These are phyloP conservation scores for Drosophila setifemur DNA, from an alignment of 1,140 invertebrate species.

Conservation along the genomic window DNA sequence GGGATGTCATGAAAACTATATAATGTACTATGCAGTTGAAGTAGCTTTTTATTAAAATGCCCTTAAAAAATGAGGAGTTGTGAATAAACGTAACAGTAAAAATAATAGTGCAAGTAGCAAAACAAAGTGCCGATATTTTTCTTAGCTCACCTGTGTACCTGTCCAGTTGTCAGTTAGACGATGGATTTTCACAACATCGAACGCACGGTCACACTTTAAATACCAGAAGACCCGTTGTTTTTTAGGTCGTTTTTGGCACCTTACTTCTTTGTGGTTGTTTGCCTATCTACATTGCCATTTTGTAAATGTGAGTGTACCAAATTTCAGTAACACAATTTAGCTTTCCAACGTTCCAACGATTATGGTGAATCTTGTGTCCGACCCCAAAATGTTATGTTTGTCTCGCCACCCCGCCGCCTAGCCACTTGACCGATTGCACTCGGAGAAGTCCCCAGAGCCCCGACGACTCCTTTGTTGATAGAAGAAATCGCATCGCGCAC, in stretches of 20 bases:
- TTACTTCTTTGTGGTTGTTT: constrained; percentile 36
- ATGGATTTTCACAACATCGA: not conserved
- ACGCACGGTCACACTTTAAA: constrained; percentile 21
- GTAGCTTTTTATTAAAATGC: too few relatives aligned
- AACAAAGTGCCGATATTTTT: too few relatives aligned
- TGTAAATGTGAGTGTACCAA: constrained; percentile 48
- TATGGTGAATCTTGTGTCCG: constrained; percentile 9
- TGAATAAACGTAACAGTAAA: too few relatives aligned
- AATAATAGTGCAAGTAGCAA: too few relatives aligned
- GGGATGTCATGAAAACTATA: too few relatives aligned
- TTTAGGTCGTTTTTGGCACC: constrained; percentile 26
- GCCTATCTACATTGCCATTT: constrained; percentile 47
- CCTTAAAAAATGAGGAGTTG: too few relatives aligned
- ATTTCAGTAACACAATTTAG: constrained; percentile 34
- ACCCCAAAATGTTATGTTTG: constrained; percentile 22
- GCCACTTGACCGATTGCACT: constrained; percentile 8
- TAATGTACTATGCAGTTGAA: too few relatives aligned
- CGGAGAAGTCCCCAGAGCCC: not conserved
- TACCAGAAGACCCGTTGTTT: constrained; percentile 23
- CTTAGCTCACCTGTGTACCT: too few relatives aligned
- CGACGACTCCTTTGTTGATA: constrained; percentile 37
- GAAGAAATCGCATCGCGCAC: constrained; percentile 24
- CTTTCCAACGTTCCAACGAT: constrained; percentile 15
- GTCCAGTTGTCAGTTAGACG: too few relatives aligned
- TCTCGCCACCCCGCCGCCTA: constrained; percentile 12